phyloP scores from a whole-genome alignment of 2,888 invertebrate species.

The Plebejus argus region DNA sequence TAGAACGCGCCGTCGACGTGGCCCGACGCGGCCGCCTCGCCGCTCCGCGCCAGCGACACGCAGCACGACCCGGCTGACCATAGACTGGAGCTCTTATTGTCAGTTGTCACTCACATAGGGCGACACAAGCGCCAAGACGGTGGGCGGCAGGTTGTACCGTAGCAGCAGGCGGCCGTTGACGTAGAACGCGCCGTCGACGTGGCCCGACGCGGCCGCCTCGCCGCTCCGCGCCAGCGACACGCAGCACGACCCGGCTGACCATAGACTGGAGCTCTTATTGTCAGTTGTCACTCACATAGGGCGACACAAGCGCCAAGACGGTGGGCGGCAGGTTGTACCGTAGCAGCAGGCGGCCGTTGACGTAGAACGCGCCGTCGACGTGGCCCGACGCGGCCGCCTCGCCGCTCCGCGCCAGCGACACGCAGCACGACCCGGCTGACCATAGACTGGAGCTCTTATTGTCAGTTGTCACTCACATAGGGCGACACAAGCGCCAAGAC shows the following conservation, averaged over 20 bases:
- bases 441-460: too few relatives aligned
- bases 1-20: constrained; percentile 95
- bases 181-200: constrained; percentile 94
- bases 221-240: constrained; percentile 82
- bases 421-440: too few relatives aligned
- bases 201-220: constrained; percentile 87
- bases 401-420: constrained; percentile 82
- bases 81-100: too few relatives aligned
- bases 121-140: constrained; percentile 83
- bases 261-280: too few relatives aligned
- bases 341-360: too few relatives aligned
- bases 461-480: too few relatives aligned
- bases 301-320: constrained; percentile 81
- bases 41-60: constrained; percentile 83
- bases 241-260: too few relatives aligned
- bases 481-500: constrained; percentile 82
- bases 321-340: too few relatives aligned
- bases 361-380: constrained; percentile 92
- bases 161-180: too few relatives aligned
- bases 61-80: too few relatives aligned
- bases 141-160: too few relatives aligned
- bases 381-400: constrained; percentile 88
- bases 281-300: too few relatives aligned
- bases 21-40: constrained; percentile 85
- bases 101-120: constrained; percentile 73